Evolutionary conservation across 2,113 vertebrate genomes (phyloP), one percentile per base, ranked within the genome.

Genomic region (Tachuris rubrigastra): DNA sequence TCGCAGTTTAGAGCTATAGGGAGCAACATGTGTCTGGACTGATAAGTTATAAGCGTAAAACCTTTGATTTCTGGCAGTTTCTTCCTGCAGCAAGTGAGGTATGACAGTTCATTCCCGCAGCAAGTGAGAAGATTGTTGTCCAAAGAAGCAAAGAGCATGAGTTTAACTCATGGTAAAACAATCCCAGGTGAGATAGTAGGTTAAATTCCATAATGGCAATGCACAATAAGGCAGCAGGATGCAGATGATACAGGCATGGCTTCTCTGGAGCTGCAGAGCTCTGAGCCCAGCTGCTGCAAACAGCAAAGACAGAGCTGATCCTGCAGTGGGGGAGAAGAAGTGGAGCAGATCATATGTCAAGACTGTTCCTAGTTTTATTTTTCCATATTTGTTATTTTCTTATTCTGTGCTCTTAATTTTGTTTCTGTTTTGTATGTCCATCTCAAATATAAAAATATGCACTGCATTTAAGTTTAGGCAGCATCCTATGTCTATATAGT

Each of bases 401-500:
- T 67, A 11, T 65, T 78, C 56, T 75, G 17, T 68, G 39, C 27
- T 81, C 44, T 80, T 10, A 6, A 3, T 49, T 95, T 73, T 28
- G 1, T 69, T 88, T 84, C 16, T 18, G 4, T 35, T 87, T 91
- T 69, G 12, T 41, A 33, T 12, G 28, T 73, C 60, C 10, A 12
- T 53, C 28, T 76, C 58, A 44, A 37, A 6, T 49, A 18, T 3
- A 41, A n/a, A 6, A 42, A 20, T 4, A 41, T 10, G 23, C n/a
- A n/a, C 37, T 56, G 35, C 31, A 50, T 42, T 65, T 69, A 58
- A 85, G 27, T 18, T 35, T 41, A 14, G 73, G 21, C 28, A 39
- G 16, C 0, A 2, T 41, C 35, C 41, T 66, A 8, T 50, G 59
- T 63, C 79, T 2, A 0, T 68, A 9, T 0, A 41, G 13, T 56